Evolutionary conservation across 2,888 invertebrate genomes (phyloP).

Genomic region (Thumatha senex): DNA sequence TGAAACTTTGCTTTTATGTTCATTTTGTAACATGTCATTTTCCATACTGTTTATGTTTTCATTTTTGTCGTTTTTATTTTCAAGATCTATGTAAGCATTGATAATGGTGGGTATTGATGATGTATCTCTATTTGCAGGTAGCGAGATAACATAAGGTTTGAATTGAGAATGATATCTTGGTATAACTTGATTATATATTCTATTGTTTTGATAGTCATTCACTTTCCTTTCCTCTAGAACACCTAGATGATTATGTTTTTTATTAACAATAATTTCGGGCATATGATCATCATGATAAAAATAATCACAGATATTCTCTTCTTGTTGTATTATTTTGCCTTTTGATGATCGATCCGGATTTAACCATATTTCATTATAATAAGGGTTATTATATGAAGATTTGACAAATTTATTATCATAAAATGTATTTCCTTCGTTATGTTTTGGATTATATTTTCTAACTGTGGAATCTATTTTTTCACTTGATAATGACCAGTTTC

Average conservation of each 20-base stretch:
- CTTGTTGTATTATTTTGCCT: not conserved
- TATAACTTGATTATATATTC: not conserved
- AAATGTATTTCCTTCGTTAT: no score
- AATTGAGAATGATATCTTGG: not conserved
- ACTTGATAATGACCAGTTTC: conserved; percentile 19
- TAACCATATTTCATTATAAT: no score
- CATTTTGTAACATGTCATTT: not conserved
- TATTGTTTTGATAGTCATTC: not conserved
- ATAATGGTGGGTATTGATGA: not conserved
- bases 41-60: not conserved
- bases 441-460: not conserved
- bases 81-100: not conserved
- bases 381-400: not conserved
- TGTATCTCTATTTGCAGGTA: not conserved
- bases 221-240: not conserved
- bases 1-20: not conserved
- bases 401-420: not conserved
- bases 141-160: not conserved
- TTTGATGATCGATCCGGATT: not conserved
- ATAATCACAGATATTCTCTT: not conserved
- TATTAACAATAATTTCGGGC: not conserved
- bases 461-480: not conserved
- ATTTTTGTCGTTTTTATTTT: not conserved
- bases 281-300: not conserved
- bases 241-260: not conserved